Percentiles rank a stretch among this genome's conserved stretches.
phyloP scores from a whole-genome alignment of 2,113 vertebrate species.

The Pica pica region DNA sequence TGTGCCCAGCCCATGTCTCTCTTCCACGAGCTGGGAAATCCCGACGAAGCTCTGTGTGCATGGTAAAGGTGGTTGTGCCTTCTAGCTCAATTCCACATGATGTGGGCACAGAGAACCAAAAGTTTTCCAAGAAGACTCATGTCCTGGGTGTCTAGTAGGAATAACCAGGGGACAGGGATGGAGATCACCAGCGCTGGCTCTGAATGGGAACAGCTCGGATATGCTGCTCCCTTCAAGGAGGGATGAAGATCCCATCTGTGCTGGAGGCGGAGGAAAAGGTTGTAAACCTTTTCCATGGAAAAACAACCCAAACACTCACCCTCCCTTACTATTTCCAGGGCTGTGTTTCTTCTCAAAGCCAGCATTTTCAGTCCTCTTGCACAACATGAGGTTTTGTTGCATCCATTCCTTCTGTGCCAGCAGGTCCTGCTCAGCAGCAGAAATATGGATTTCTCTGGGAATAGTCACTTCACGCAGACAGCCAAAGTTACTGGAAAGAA shows the following conservation, averaged over 20 bases:
- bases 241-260: background rate
- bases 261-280: background rate
- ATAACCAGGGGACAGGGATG: background rate
- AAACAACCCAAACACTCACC: background rate
- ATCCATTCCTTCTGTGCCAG: background rate
- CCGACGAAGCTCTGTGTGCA: background rate
- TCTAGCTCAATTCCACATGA: background rate
- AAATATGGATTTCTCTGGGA: background rate
- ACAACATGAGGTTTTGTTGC: background rate
- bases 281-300: background rate
- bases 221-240: rapidly evolving
- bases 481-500: background rate
- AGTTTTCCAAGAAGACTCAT: rapidly evolving
- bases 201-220: background rate
- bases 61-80: background rate
- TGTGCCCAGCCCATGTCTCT: background rate
- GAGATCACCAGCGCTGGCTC: rapidly evolving
- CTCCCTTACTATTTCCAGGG: background rate
- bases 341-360: background rate
- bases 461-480: rapidly evolving
- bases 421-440: background rate
- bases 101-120: background rate
- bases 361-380: background rate
- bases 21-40: background rate
- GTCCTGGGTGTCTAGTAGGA: background rate